A percentile compares a stretch with the other conserved stretches of the same genome.
Conservation (phyloP, 2,888 invertebrate species). For the Scaeva pyrastri region DNA sequence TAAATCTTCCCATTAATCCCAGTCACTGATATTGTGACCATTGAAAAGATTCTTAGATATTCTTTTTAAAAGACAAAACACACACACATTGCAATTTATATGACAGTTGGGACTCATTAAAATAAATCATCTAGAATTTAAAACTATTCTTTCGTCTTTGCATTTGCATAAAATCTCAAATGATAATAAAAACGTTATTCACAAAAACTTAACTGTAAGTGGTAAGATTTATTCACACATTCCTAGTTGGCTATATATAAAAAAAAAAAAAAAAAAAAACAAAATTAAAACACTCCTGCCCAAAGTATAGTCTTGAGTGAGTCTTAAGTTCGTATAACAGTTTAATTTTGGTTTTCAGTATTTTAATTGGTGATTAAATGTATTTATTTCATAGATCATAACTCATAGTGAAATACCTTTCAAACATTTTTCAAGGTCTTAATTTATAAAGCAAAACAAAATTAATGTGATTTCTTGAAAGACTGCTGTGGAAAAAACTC, state of each 20-base stretch:
- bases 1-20: background rate
- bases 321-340: conserved; percentile 5
- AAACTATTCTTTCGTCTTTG: background rate
- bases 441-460: conserved; percentile 21
- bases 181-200: too few relatives aligned
- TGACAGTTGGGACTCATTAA: background rate
- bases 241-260: conserved; percentile 2
- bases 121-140: background rate
- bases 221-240: conserved; percentile 34
- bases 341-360: conserved; percentile 3
- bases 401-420: background rate
- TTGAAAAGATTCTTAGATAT: background rate
- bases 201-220: conserved; percentile 23
- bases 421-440: conserved; percentile 21
- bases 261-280: too few relatives aligned
- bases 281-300: background rate
- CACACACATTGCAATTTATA: too few relatives aligned
- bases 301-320: background rate
- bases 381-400: conserved; percentile 2
- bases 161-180: conserved; percentile 44
- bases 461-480: too few relatives aligned
- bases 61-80: too few relatives aligned
- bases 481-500: too few relatives aligned
- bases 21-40: background rate
- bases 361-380: conserved; percentile 5